phyloP scores from a whole-genome alignment of 1,140 invertebrate species.

The Bradynema listronoti region DNA sequence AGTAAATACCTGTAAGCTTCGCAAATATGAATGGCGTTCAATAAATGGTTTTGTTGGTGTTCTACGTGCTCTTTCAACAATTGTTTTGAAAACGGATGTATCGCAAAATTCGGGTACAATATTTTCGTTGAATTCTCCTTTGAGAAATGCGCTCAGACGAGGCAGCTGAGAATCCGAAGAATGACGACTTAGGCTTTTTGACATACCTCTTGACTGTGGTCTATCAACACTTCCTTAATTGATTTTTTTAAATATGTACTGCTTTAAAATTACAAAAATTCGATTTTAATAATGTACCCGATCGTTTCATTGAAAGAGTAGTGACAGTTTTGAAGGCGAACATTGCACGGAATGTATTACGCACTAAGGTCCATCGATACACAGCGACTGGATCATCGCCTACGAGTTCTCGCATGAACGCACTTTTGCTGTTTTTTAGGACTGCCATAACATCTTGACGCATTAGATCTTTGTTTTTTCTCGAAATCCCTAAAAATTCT shows the following conservation, averaged over 20 bases:
- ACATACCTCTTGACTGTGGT: constrained; percentile 24
- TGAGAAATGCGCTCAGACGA: constrained; percentile 48
- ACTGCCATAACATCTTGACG: constrained; percentile 80
- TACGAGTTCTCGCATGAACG: constrained; percentile 84
- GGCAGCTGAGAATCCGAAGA: constrained; percentile 55
- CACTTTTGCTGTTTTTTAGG: constrained; percentile 81
- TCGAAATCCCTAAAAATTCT: constrained; percentile 71
- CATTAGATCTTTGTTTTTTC: constrained; percentile 94
- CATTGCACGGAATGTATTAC: constrained; percentile 81
- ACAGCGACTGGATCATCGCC: constrained; percentile 88
- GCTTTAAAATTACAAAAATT: too few species aligned
- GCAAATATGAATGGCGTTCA: constrained; percentile 31
- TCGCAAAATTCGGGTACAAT: constrained; percentile 56
- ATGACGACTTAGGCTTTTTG: constrained; percentile 20
- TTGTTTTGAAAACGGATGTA: constrained; percentile 55
- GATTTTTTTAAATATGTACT: too few species aligned
- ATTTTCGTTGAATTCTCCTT: constrained; percentile 44
- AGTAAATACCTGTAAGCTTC: constrained; percentile 64
- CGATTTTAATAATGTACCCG: too few species aligned
- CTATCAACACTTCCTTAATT: constrained; percentile 47
- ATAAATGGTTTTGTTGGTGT: constrained; percentile 37
- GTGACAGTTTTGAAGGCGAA: constrained; percentile 76
- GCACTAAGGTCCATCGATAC: constrained; percentile 83
- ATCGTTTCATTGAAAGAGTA: constrained; percentile 42
- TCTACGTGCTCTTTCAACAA: constrained; percentile 46